phyloP scores from a whole-genome alignment of 92 coral and sea anemone genomes.

The Scolanthus callimorphus region DNA sequence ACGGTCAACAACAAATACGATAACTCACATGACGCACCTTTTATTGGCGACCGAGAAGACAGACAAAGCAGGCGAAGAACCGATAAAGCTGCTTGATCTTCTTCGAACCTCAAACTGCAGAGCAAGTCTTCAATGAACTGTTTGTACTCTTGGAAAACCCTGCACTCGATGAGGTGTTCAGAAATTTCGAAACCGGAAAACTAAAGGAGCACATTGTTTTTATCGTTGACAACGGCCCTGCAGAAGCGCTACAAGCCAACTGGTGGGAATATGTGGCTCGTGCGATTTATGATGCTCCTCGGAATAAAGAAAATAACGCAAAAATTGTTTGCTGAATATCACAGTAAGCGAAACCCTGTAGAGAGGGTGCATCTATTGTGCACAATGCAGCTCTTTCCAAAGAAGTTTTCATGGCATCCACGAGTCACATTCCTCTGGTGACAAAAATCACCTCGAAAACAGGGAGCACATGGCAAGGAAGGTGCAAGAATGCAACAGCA shows the following conservation, averaged over 20 bases:
- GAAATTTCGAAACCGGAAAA: slow-evolving; percentile 22
- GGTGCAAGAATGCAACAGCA: slow-evolving; percentile 20
- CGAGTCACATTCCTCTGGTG: slow-evolving; percentile 7
- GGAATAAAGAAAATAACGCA: slow-evolving; percentile 8
- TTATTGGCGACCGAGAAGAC: slow-evolving; percentile 31
- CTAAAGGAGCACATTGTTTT: slow-evolving; percentile 31
- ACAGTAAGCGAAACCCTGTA: slow-evolving; percentile 44
- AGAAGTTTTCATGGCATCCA: slow-evolving; percentile 34
- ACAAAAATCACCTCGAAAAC: slow-evolving; percentile 25
- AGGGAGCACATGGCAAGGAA: slow-evolving; percentile 41
- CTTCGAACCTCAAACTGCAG: slow-evolving; percentile 52
- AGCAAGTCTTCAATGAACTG: slow-evolving; percentile 13
- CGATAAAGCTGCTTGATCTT: no score
- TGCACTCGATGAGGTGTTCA: slow-evolving; percentile 8
- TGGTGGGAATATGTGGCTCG: slow-evolving; percentile 50
- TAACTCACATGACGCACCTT: slow-evolving; percentile 69
- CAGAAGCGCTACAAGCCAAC: no score
- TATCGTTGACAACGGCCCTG: slow-evolving; percentile 38
- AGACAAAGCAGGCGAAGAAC: slow-evolving; percentile 12
- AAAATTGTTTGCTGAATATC: no score
- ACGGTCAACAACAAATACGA: slow-evolving; percentile 29
- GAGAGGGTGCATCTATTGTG: slow-evolving; percentile 47
- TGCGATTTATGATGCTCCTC: slow-evolving; percentile 18
- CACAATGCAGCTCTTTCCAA: slow-evolving; percentile 34
- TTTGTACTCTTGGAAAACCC: slow-evolving; percentile 18